phyloP scores from a whole-genome alignment of 2,888 invertebrate genomes.

The Ecliptopera silaceata region DNA sequence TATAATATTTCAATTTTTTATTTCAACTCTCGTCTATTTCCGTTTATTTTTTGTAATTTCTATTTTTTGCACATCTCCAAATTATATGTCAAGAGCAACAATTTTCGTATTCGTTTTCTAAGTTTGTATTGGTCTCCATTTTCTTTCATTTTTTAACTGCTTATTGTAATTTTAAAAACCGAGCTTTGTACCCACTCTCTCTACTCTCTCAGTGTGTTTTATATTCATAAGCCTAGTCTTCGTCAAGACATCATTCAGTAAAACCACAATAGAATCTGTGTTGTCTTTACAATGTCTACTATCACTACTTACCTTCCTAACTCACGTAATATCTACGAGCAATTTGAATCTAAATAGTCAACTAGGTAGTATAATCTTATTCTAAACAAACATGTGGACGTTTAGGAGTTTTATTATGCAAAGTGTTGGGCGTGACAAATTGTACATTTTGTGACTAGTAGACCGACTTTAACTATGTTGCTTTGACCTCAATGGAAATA shows the following conservation, averaged over 20 bases:
- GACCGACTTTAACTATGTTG: neutral
- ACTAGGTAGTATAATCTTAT: conserved; percentile 24
- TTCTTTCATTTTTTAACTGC: no score
- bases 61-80: no score
- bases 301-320: conserved; percentile 9
- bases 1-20: no score
- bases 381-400: conserved; percentile 21
- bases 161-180: no score
- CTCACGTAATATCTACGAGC: conserved; percentile 20
- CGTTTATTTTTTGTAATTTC: no score
- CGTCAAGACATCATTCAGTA: neutral
- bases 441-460: conserved; percentile 7
- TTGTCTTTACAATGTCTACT: conserved; percentile 5
- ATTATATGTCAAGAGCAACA: no score
- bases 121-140: no score
- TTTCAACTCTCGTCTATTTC: no score
- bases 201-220: no score
- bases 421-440: conserved; percentile 17
- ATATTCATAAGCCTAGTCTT: no score
- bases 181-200: no score
- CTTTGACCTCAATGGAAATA: conserved; percentile 4
- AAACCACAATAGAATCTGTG: conserved; percentile 7
- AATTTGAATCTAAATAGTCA: conserved; percentile 20
- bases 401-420: conserved; percentile 22
- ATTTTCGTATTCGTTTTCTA: no score